Conservation (phyloP, 2,888 invertebrate species). For the Agrypnus murinus region DNA sequence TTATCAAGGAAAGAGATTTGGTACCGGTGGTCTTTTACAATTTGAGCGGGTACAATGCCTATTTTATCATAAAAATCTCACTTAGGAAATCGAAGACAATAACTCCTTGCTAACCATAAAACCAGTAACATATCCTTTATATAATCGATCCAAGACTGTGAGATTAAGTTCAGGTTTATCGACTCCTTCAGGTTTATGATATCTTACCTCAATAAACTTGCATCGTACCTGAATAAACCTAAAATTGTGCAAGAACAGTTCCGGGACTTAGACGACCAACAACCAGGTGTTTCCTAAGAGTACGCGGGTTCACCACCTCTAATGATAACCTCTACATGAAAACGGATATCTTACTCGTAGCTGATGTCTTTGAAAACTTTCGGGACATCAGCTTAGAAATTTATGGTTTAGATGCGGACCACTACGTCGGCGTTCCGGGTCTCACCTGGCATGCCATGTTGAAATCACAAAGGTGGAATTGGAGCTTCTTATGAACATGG, state of each 20-base stretch:
- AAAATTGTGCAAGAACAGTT: too few relatives aligned
- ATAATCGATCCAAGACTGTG: conserved; percentile 49
- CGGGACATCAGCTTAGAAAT: conserved; percentile 54
- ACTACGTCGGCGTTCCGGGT: conserved; percentile 61
- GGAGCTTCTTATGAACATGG: conserved; percentile 59
- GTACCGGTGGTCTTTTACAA: conserved; percentile 60
- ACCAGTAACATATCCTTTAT: conserved; percentile 57
- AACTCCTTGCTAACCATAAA: conserved; percentile 53
- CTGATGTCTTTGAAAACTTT: conserved; percentile 64
- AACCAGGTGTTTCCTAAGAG: too few relatives aligned
- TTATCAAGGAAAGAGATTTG: conserved; percentile 48
- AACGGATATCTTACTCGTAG: conserved; percentile 59
- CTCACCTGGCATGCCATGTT: conserved; percentile 63
- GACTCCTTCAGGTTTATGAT: conserved; percentile 57
- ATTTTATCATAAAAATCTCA: conserved; percentile 57
- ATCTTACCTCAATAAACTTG: too few relatives aligned
- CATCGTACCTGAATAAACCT: too few relatives aligned
- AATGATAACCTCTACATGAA: too few relatives aligned
- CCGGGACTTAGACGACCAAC: not conserved
- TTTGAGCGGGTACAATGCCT: conserved; percentile 58
- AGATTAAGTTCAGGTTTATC: conserved; percentile 53
- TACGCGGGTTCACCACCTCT: too few relatives aligned
- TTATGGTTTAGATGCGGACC: conserved; percentile 60
- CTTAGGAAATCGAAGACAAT: conserved; percentile 50
- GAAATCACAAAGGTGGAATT: conserved; percentile 59